phyloP scores from a whole-genome alignment of 2,888 invertebrate species.

The Tenthredo notha region DNA sequence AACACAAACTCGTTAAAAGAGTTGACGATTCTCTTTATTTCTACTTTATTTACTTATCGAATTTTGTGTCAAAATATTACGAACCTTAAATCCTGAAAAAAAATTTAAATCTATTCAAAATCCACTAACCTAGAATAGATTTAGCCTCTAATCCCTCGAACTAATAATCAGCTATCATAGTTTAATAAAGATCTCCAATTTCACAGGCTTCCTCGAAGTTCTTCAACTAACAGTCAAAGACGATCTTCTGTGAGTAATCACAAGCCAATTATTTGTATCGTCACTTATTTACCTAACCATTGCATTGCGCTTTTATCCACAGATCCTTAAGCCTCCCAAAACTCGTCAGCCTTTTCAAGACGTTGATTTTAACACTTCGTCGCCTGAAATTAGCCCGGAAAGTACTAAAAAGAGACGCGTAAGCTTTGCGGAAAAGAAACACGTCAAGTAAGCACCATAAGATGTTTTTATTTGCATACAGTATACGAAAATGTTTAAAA shows the following conservation, averaged over 20 bases:
- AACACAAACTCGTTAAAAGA: background rate
- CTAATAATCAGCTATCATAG: background rate
- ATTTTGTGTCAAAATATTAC: background rate
- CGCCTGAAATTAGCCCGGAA: slow-evolving; percentile 64
- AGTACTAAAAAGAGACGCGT: slow-evolving; percentile 70
- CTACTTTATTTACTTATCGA: background rate
- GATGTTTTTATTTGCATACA: slow-evolving; percentile 12
- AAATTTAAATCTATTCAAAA: background rate
- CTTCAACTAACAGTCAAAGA: slow-evolving; percentile 54
- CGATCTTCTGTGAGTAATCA: slow-evolving; percentile 68
- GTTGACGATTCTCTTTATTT: background rate
- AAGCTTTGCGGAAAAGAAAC: slow-evolving; percentile 74
- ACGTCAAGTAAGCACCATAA: slow-evolving; percentile 69
- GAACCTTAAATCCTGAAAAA: background rate
- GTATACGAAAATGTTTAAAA: background rate
- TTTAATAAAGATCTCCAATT: background rate
- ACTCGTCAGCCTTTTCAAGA: slow-evolving; percentile 66
- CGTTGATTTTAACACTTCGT: slow-evolving; percentile 63
- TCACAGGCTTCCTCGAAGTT: slow-evolving; percentile 17
- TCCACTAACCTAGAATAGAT: background rate
- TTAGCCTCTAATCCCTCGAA: background rate
- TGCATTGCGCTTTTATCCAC: background rate
- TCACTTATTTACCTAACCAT: background rate
- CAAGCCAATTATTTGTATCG: background rate
- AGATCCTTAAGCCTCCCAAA: slow-evolving; percentile 73